Base-by-base conservation (phyloP, 2,113 vertebrate species). In the Brienomyrus longianalis region DNA sequence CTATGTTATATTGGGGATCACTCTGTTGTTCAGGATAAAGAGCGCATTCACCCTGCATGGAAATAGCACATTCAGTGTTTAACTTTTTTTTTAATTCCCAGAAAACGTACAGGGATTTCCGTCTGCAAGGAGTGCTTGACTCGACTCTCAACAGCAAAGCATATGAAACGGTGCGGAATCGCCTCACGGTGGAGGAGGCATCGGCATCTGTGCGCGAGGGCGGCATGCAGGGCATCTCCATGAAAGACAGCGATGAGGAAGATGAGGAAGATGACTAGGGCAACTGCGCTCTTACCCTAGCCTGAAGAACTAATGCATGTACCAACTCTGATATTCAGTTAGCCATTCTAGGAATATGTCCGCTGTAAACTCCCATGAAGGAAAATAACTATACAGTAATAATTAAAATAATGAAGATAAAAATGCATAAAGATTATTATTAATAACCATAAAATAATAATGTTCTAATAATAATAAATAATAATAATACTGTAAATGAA, bases 161-260 rank as follows among this genome's bases (percentile, higher is more conserved):
- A 93, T 99, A 99, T 0, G 98, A 99, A 51, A 99, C 98, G 6
- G 97, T 99, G 93, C 97, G 98, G 92, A 99, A 98, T 95, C 96
- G 98, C 88, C 97, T 99, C 93, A 99, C 97, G 0, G 91, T 99
- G 85, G 98, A 99, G 92, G 98, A 99, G 94, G 98, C 98, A 91
- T 98, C 98, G 0, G 98, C 98, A 0, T 99, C 98, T 0, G 98
- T 99, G 93, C 97, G 98, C 23, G 98, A 99, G 94, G 98, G 98
- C 0, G 98, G 98, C 90, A 98, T 99, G 90, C 97, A 98, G 93
- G 98, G 98, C 7, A 99, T 99, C 94, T 97, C 98, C 92, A 99
- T 99, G 98, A 99, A 98, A 94, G 98, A 99, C 97, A 99, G 98
- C 19, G 98, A 99, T 17, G 98, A 99, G 94, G 98, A 99, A 90